Evolutionary conservation across 2,888 invertebrate genomes (phyloP), one percentile per base, ranked within the genome.

Genomic region (Eupithecia exiguata): DNA sequence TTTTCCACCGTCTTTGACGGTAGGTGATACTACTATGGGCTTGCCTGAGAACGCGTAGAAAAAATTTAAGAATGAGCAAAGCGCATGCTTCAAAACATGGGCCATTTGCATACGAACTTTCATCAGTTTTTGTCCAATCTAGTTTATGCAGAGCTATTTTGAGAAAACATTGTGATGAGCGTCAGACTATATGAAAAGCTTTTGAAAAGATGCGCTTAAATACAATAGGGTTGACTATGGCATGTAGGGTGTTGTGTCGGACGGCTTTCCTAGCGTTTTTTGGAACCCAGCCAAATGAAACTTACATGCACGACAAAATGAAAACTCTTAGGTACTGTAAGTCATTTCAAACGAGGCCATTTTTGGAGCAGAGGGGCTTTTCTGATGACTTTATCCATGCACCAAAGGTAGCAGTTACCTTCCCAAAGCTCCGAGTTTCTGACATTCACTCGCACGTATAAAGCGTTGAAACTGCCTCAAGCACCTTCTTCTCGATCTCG

Each of bases 201-300:
- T 68, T 75, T 68, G 18, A 71, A 69, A 63, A 75, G 69, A 75
- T 75, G 72, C 66, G 58, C 70, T 65, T 70, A 66, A n/a, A 35
- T 68, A 75, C 70, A 75, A 75, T 72, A 65, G 70, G 35, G 68
- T 71, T 68, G 25, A 21, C 72, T 62, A 61, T 70, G 21, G 40
- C 49, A 40, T 69, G 35, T 63, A 58, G 21, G 40, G 46, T 49
- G 58, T 18, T 73, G 62, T 76, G 70, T 68, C 30, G 36, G 21
- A 49, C 53, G 36, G 69, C 68, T 70, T 72, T 75, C 67, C 63
- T 12, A 53, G 43, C 63, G 53, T 63, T 71, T 71, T 71, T 71
- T 76, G 76, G 76, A 73, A 49, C 73, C 5, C 73, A 38, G 76
- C 76, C 76, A 76, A 76, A 76, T 71, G 36, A 70, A 69, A 69